Conservation (phyloP, 2,888 invertebrate species). For the Gnatocerus cornutus region DNA sequence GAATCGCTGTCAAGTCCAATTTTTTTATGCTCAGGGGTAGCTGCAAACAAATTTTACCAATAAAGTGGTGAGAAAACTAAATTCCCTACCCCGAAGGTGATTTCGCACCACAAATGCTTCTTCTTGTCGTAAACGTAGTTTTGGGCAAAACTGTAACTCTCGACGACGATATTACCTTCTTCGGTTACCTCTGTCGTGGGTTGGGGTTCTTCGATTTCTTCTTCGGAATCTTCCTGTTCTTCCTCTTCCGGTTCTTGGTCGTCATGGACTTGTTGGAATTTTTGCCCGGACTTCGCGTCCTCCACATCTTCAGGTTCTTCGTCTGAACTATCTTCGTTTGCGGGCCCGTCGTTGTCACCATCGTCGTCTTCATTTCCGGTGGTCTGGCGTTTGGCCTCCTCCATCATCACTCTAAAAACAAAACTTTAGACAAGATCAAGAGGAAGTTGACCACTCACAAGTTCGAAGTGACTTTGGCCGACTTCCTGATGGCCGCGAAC, state of each 20-base stretch:
- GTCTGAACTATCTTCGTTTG: conserved; percentile 74
- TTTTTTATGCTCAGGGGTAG: conserved; percentile 77
- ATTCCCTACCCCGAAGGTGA: conserved; percentile 84
- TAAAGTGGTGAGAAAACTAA: too few relatives aligned
- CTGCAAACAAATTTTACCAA: conserved; percentile 65
- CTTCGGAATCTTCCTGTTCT: conserved; percentile 71
- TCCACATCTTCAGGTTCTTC: conserved; percentile 79
- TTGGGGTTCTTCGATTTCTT: conserved; percentile 70
- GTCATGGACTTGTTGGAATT: conserved; percentile 67
- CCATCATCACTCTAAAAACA: conserved; percentile 72
- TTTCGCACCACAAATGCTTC: conserved; percentile 87
- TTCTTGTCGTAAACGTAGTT: conserved; percentile 85
- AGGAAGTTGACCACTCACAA: conserved; percentile 71
- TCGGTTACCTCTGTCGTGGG: conserved; percentile 52
- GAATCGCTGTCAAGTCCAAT: conserved; percentile 84
- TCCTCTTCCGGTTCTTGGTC: conserved; percentile 73
- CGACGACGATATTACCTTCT: conserved; percentile 66
- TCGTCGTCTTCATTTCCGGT: conserved; percentile 64
- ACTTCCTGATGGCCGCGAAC: conserved; percentile 77
- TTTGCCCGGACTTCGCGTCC: conserved; percentile 70
- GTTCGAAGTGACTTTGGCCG: conserved; percentile 73
- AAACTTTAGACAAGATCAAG: too few relatives aligned
- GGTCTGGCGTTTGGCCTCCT: conserved; percentile 58
- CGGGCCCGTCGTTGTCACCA: conserved; percentile 65
- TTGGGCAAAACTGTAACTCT: conserved; percentile 63